A percentile compares a stretch with the other conserved stretches of the same genome.
Conservation (phyloP, 2,888 invertebrate species). For the Tenthredo amoena region DNA sequence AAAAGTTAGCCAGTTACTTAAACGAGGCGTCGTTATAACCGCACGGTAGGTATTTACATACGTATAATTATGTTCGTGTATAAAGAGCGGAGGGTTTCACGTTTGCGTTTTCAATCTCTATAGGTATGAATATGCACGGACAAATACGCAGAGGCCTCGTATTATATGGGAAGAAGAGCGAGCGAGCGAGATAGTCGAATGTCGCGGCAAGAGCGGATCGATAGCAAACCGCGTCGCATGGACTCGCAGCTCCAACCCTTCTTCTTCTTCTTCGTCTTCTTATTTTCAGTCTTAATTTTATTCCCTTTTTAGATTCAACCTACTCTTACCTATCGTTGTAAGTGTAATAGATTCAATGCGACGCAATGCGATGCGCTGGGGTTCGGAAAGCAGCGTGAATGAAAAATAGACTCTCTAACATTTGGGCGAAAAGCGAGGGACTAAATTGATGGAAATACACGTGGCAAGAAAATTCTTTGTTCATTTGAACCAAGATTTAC, state of each 20-base stretch:
- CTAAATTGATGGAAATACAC: background rate
- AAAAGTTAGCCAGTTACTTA: background rate
- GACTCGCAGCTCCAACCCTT: constrained; percentile 42
- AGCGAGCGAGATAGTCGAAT: constrained; percentile 50
- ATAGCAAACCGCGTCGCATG: constrained; percentile 56
- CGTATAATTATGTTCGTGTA: constrained; percentile 31
- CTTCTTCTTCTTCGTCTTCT: constrained; percentile 33
- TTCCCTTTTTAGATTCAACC: background rate
- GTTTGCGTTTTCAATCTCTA: constrained; percentile 26
- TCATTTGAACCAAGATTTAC: background rate
- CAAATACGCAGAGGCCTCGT: constrained; percentile 4
- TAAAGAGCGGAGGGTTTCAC: background rate
- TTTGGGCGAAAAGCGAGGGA: background rate
- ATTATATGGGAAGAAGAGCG: constrained; percentile 45
- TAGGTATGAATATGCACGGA: constrained; percentile 15
- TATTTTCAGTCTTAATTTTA: background rate
- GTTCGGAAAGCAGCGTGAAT: background rate
- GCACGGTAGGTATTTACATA: constrained; percentile 23
- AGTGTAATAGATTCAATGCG: constrained; percentile 4
- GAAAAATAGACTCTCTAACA: constrained; percentile 1
- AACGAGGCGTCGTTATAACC: background rate
- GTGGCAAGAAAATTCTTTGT: background rate
- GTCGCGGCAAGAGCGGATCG: constrained; percentile 47
- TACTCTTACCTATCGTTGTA: background rate
- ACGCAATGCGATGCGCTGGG: background rate